Evolutionary conservation across 2,888 invertebrate species (phyloP), one percentile per base, ranked within the genome.

Genomic region (Drosophila recens): DNA sequence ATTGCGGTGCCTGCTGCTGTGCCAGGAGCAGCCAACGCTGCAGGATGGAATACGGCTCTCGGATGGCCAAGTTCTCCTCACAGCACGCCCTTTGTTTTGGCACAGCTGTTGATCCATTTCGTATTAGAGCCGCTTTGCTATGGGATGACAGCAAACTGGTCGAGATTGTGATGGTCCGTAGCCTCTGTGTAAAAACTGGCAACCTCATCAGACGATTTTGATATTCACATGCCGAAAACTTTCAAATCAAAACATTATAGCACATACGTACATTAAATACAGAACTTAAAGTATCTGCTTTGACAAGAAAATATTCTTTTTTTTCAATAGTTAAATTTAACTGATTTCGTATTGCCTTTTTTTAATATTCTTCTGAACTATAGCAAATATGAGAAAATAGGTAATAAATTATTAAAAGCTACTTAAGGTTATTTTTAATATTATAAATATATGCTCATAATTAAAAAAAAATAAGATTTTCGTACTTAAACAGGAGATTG

Each of bases 1-100:
- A 91, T 70, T 97, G 96, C 80, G 94, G 94, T 54, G 95, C 94
- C 54, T 94, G 94, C 11, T 93, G 92, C 80, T 95, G 94, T 0
- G 97, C 97, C 80, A 95, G 94, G 61, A 96, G 94, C 92, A 98
- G 96, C 98, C 98, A 98, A 67, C 94, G 93, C 83, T 95, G 94
- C 90, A 98, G 98, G 90, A 98, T 95, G 9, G 94, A 93, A 83
- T 97, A 94, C 0, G 98, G 98, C 90, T 98, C 97, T 88, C 96
- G 96, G 0, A 95, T 94, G 4, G 94, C 94, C 54, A 98, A 93
- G 89, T 95, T 94, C 67, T 95, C 94, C 90, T 97, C 96, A 38
- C 33, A 33, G 20, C 33, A 0, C 3, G 52, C 10, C 20, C 20
- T 5, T 6, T 23, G 17, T 1, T 4, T 23, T 23, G 43, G 4